Conservation (phyloP, 2,797 vertebrate species). For the Dryobates pubescens region DNA sequence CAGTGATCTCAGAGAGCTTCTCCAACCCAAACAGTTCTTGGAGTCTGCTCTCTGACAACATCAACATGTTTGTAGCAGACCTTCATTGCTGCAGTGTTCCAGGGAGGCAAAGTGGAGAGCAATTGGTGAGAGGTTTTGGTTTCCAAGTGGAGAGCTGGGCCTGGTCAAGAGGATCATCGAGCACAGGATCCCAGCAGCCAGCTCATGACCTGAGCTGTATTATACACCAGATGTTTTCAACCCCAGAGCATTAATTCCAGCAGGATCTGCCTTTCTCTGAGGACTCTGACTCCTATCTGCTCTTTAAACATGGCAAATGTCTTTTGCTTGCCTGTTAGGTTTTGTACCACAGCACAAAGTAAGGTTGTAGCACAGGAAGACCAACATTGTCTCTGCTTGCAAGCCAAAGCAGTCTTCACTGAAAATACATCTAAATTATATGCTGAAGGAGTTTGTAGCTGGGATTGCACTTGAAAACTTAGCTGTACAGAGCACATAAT, state of each 20-base stretch:
- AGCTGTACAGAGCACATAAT: conserved; percentile 15
- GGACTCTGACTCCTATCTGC: background rate
- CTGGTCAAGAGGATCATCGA: background rate
- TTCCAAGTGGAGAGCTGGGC: background rate
- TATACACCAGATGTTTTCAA: background rate
- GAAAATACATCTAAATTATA: conserved; percentile 57
- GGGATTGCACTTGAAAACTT: conserved; percentile 37
- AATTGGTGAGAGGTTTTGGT: background rate
- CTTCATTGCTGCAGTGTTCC: background rate
- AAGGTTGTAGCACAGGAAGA: background rate
- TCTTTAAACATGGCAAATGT: background rate
- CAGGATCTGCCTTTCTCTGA: background rate
- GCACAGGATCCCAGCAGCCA: background rate
- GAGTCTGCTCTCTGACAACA: background rate
- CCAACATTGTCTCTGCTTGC: background rate
- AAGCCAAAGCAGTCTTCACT: conserved; percentile 9
- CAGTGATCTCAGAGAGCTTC: too few species aligned
- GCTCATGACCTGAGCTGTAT: background rate
- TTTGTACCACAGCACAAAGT: background rate
- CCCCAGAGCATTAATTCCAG: background rate
- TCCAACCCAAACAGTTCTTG: too few species aligned
- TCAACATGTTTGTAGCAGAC: background rate
- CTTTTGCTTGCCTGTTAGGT: background rate
- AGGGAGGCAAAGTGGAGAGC: background rate
- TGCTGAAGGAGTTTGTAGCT: background rate